phyloP scores from a whole-genome alignment of 2,113 vertebrate genomes.

The Promerops cafer region DNA sequence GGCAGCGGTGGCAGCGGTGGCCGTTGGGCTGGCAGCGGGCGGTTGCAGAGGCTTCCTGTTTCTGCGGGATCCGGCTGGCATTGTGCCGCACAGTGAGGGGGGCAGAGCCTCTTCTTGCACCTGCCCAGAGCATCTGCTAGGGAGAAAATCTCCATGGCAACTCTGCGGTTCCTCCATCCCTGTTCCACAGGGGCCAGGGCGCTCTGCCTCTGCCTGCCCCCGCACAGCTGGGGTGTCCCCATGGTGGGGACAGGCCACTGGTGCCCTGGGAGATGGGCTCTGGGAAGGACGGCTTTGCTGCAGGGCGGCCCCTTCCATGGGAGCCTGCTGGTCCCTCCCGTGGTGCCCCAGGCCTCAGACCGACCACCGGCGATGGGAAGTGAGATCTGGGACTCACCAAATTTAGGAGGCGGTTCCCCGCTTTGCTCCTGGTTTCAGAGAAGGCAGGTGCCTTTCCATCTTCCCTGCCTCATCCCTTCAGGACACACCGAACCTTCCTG shows the following conservation, averaged over 20 bases:
- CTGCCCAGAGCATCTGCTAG: constrained; percentile 64
- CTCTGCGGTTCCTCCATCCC: constrained; percentile 11
- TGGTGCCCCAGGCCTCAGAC: neutral
- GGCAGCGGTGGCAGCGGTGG: neutral
- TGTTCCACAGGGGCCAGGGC: constrained; percentile 23
- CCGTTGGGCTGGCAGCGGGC: neutral
- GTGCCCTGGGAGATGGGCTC: neutral
- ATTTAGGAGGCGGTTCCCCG: fast-evolving
- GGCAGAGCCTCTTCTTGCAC: constrained; percentile 62
- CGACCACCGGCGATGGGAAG: neutral
- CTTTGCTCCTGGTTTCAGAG: neutral
- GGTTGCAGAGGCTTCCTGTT: constrained; percentile 8
- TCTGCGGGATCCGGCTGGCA: constrained; percentile 30
- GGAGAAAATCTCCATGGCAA: constrained; percentile 62
- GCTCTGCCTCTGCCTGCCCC: neutral
- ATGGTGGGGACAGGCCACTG: neutral
- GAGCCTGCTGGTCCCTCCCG: neutral
- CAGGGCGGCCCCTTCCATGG: neutral
- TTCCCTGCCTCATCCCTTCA: neutral
- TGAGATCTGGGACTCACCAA: neutral
- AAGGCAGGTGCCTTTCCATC: neutral
- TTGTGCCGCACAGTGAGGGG: constrained; percentile 46
- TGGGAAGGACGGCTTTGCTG: neutral
- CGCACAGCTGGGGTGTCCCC: neutral
- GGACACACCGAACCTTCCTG: neutral